Evolutionary conservation across 2,113 vertebrate genomes (phyloP).

Genomic region (Taurulus bubalis): DNA sequence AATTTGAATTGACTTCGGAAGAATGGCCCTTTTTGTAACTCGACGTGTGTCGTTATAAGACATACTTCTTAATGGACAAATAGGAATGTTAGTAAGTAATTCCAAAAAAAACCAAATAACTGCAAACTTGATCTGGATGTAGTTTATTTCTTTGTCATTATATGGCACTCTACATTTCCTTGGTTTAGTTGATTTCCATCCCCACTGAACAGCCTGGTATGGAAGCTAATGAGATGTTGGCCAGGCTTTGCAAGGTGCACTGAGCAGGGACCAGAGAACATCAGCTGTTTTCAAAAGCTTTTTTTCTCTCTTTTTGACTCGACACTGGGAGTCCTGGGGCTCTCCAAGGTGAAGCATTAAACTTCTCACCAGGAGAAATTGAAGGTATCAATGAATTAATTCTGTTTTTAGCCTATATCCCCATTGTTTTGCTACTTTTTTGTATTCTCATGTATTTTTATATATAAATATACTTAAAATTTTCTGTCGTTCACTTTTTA

Average conservation of each 20-base stretch:
- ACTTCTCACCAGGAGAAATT: conserved; percentile 72
- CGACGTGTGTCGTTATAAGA: conserved; percentile 79
- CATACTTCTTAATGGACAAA: conserved; percentile 73
- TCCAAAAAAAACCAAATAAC: conserved; percentile 50
- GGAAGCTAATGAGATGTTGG: conserved; percentile 48
- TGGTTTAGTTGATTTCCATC: conserved; percentile 61
- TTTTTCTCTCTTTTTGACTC: conserved; percentile 50
- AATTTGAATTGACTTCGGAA: conserved; percentile 68
- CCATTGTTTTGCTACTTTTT: conserved; percentile 86
- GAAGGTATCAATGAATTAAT: conserved; percentile 82
- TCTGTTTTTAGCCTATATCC: conserved; percentile 81
- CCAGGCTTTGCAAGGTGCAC: conserved; percentile 59
- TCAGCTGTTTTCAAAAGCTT: conserved; percentile 63
- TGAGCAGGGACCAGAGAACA: conserved; percentile 80
- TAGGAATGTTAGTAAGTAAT: conserved; percentile 77
- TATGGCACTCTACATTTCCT: conserved; percentile 66
- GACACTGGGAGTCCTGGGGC: conserved; percentile 68
- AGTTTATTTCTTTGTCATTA: conserved; percentile 69
- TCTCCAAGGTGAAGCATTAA: conserved; percentile 68
- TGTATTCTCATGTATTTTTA: conserved; percentile 87
- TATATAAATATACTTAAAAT: conserved; percentile 86
- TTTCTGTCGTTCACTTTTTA: conserved; percentile 86
- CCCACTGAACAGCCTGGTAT: conserved; percentile 48
- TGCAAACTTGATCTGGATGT: conserved; percentile 64
- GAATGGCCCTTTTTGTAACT: conserved; percentile 49